Evolutionary conservation across 2,113 vertebrate species (phyloP).

Genomic region (Xerus inauris): DNA sequence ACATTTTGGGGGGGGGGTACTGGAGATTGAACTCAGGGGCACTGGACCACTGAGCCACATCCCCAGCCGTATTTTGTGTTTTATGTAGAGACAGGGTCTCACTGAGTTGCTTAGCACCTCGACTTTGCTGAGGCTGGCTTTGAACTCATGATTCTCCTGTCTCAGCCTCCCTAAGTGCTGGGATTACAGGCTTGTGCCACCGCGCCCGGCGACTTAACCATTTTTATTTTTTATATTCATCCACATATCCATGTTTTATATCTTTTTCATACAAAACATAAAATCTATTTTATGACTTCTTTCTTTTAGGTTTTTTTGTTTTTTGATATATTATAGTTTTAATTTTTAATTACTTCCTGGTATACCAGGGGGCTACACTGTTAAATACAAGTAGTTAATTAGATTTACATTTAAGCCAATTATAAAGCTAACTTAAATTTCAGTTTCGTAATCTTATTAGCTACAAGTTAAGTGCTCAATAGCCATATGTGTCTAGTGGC

Average conservation of each 20-base stretch:
- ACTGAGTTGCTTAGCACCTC: too few relatives aligned
- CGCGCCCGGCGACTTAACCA: conserved; percentile 13
- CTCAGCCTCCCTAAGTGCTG: too few relatives aligned
- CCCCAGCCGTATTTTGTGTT: too few relatives aligned
- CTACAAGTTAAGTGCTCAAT: neutral
- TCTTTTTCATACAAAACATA: neutral
- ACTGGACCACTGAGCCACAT: too few relatives aligned
- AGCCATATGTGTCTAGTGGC: neutral
- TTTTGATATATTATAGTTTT: neutral
- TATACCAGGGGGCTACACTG: neutral
- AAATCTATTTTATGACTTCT: neutral
- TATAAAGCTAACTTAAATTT: conserved; percentile 8
- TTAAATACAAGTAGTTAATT: neutral
- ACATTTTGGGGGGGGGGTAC: too few relatives aligned
- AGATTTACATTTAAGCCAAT: neutral
- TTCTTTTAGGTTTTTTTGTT: conserved; percentile 32
- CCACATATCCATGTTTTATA: neutral
- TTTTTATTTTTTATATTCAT: conserved; percentile 9
- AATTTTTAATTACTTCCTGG: neutral
- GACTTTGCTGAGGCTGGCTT: too few relatives aligned
- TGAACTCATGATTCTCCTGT: too few relatives aligned
- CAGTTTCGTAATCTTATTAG: neutral
- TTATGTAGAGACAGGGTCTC: too few relatives aligned
- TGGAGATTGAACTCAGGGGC: too few relatives aligned
- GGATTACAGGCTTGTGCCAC: too few relatives aligned